Conservation (phyloP, 1,140 invertebrate genomes). For the Vanessa tameamea region DNA sequence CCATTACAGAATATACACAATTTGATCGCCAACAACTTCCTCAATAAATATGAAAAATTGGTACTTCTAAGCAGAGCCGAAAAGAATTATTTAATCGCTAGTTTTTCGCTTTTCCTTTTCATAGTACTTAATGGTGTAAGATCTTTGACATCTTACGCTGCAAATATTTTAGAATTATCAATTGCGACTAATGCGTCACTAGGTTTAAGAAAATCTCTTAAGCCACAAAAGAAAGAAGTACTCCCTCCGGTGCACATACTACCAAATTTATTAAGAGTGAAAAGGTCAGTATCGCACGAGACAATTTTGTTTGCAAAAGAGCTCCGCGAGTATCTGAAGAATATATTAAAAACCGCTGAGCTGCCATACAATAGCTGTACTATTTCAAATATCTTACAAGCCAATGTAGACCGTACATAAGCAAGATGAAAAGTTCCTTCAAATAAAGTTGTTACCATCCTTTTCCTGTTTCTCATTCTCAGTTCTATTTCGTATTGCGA, state of each 20-base stretch:
- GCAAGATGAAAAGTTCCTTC: constrained; percentile 35
- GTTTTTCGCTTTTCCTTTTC: constrained; percentile 64
- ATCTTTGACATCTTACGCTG: constrained; percentile 55
- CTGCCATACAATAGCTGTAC: constrained; percentile 35
- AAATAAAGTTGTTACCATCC: constrained; percentile 44
- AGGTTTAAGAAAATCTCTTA: constrained; percentile 8
- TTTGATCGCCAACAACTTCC: constrained; percentile 41
- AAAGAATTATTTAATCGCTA: constrained; percentile 64
- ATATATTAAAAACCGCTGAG: constrained; percentile 51
- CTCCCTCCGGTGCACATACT: constrained; percentile 49
- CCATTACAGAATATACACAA: constrained; percentile 52
- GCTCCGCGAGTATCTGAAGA: constrained; percentile 55
- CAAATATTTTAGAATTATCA: constrained; percentile 46
- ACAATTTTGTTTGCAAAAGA: constrained; percentile 60
- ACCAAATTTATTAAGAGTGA: constrained; percentile 56
- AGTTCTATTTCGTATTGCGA: constrained; percentile 46
- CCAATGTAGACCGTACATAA: constrained; percentile 38
- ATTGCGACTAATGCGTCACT: constrained; percentile 33
- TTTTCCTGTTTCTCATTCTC: constrained; percentile 43
- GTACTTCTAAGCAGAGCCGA: constrained; percentile 52
- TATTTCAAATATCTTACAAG: constrained; percentile 47
- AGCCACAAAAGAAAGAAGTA: constrained; percentile 31
- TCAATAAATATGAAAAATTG: constrained; percentile 55
- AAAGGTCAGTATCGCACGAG: constrained; percentile 67
- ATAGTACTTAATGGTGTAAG: constrained; percentile 56